These are phyloP conservation scores for Tenualosa ilisha DNA, from an alignment of 2,797 vertebrate species.

Conservation along the genomic window DNA sequence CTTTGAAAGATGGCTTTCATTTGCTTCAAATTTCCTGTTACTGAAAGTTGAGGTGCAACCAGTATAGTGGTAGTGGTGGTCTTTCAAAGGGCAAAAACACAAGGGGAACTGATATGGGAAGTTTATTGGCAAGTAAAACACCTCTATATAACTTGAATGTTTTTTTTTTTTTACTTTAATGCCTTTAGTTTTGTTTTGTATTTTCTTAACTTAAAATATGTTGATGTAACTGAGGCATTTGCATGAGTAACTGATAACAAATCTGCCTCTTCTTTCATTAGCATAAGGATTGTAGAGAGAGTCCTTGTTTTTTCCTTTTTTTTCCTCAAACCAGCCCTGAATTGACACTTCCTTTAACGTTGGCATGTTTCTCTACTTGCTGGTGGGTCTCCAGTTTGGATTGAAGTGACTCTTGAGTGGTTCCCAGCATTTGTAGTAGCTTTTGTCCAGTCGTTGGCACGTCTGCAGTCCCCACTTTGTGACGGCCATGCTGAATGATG, in stretches of 20 bases:
- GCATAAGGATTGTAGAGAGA: background rate
- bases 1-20: conserved; percentile 46
- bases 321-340: background rate
- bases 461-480: conserved; percentile 92
- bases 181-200: background rate
- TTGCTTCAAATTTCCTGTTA: background rate
- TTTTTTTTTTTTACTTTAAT: background rate
- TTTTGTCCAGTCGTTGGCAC: conserved; percentile 85
- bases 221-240: background rate
- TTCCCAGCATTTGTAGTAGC: conserved; percentile 94
- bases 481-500: conserved; percentile 88
- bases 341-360: background rate
- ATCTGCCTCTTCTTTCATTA: background rate
- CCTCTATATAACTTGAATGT: background rate
- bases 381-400: conserved; percentile 73
- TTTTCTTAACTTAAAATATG: background rate
- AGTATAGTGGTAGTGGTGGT: background rate
- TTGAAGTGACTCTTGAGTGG: conserved; percentile 86
- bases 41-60: background rate
- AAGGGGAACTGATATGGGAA: background rate
- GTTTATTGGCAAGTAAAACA: background rate
- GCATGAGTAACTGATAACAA: background rate
- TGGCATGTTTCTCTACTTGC: conserved; percentile 63
- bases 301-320: background rate
- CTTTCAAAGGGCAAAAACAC: background rate